These are phyloP conservation scores for Chirona hameri DNA, from an alignment of 2,888 invertebrate genomes.

Conservation along the genomic window DNA sequence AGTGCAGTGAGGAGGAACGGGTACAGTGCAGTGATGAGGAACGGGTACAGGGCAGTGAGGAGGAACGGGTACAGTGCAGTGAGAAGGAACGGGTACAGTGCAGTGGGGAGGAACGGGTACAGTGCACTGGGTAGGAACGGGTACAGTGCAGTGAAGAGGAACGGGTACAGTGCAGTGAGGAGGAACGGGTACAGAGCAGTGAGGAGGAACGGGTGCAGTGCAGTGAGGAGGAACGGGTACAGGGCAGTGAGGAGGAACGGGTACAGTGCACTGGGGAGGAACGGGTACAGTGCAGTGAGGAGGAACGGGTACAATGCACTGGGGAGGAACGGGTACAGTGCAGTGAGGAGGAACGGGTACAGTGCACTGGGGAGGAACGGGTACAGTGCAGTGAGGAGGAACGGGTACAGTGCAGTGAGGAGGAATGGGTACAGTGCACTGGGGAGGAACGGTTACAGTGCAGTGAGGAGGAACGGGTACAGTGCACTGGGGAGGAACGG, in stretches of 20 bases:
- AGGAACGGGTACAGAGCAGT: background rate
- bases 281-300: background rate
- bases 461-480: background rate
- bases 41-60: background rate
- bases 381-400: background rate
- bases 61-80: background rate
- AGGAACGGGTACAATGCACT: too few relatives aligned
- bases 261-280: background rate
- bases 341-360: background rate
- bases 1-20: background rate
- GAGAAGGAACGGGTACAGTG: too few relatives aligned
- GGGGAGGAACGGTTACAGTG: background rate
- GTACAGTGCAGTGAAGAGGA: background rate
- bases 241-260: too few relatives aligned
- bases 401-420: background rate
- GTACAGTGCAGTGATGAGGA: background rate
- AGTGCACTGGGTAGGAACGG: too few relatives aligned
- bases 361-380: background rate
- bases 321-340: background rate
- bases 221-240: too few relatives aligned
- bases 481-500: background rate
- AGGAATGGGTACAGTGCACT: too few relatives aligned
- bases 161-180: background rate
- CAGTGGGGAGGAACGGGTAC: background rate
- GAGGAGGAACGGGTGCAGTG: background rate